phyloP scores from a whole-genome alignment of 1,140 invertebrate genomes.

The Potamilus streckersoni region DNA sequence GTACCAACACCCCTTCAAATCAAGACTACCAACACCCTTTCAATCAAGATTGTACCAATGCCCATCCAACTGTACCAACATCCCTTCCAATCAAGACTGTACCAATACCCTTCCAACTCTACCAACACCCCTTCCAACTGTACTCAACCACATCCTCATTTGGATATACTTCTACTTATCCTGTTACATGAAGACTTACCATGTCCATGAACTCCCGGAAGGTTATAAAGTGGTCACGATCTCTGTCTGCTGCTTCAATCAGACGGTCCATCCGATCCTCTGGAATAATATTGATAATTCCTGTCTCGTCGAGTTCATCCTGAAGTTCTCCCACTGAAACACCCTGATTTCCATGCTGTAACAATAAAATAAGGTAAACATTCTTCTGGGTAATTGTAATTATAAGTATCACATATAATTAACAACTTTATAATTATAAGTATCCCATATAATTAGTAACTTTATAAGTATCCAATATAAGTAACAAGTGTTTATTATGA shows the following conservation, averaged over 20 bases:
- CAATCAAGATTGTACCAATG: too few species aligned
- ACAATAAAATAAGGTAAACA: background rate
- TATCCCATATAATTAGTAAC: too few species aligned
- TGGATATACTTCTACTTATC: background rate
- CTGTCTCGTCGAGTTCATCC: constrained; percentile 29
- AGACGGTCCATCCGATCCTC: constrained; percentile 19
- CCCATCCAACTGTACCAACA: background rate
- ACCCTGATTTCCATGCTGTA: constrained; percentile 32
- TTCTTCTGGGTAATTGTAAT: too few species aligned
- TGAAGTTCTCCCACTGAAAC: constrained; percentile 22
- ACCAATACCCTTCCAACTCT: too few species aligned
- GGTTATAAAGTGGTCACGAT: constrained; percentile 23
- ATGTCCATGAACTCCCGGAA: constrained; percentile 24
- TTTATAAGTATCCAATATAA: too few species aligned
- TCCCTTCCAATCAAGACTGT: too few species aligned
- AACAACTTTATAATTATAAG: too few species aligned
- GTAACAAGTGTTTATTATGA: too few species aligned
- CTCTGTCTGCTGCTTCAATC: constrained; percentile 19
- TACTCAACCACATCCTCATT: background rate
- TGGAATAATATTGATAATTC: constrained; percentile 22
- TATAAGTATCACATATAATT: too few species aligned
- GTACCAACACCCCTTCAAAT: too few species aligned
- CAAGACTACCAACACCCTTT: too few species aligned
- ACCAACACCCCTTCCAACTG: background rate
- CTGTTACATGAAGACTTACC: constrained; percentile 4